Evolutionary conservation across 2,113 vertebrate genomes (phyloP), one percentile per base, ranked within the genome.

Genomic region (Bambusicola thoracicus): DNA sequence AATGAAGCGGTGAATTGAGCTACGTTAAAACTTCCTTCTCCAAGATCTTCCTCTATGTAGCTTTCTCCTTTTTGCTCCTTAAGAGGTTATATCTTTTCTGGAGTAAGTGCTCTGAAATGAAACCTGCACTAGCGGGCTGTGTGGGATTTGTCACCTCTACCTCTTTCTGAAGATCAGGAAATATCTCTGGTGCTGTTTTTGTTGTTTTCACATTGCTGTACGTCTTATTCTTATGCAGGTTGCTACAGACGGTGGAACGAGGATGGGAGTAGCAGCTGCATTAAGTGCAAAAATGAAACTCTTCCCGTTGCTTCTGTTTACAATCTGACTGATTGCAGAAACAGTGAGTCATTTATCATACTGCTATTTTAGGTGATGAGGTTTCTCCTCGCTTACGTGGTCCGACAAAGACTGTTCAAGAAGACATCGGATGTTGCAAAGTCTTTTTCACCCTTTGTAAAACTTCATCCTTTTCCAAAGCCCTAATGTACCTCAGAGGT

Each of bases 241-340:
- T 99, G 99, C 95, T 98, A 98, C 93, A 67, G 98, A 78, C 97
- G 91, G 18, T 91, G 98, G 96, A 96, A 98, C 2, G 98, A 98
- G 80, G 98, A 99, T 34, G 98, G 97, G 65, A 98, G 98, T 13
- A 95, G 96, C 72, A 96, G 97, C 93, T 99, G 99, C 68, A 83
- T 99, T 88, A 97, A 94, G 4, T 99, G 99, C 97, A 97, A 97
- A 84, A 98, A 98, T 8, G 96, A 97, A 14, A 97, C 97, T 51
- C 58, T 96, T 65, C 30, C 96, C 6, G 95, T 88, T 15, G 80
- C 89, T 11, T 32, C 87, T 3, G 77, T 41, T 29, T 77, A 97
- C 81, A 98, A 98, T 58, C 41, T 97, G 84, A 98, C 98, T 0
- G 97, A 97, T 65, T 99, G 99, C 97, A 98, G 97, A 67, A 97